Percentiles rank a stretch among this genome's conserved stretches.
These are phyloP conservation scores for Cephalotes varians DNA, from an alignment of 2,888 invertebrate species.

Conservation along the genomic window DNA sequence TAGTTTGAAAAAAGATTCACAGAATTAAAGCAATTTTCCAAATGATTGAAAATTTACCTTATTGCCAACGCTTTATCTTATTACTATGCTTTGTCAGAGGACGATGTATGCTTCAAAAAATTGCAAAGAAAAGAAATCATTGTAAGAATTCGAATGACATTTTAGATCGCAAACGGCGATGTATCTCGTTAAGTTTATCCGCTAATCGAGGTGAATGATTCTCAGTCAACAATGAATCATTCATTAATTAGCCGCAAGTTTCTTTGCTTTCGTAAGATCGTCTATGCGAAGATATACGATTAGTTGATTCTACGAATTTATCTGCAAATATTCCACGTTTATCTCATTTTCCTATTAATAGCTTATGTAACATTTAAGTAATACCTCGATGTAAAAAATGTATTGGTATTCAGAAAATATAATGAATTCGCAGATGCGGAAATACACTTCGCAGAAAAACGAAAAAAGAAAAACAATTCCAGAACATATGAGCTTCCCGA, in stretches of 20 bases:
- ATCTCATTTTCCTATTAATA: neutral
- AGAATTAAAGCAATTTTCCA: neutral
- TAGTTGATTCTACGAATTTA: neutral
- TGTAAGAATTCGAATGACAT: neutral
- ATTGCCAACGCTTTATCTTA: neutral
- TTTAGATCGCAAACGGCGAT: neutral
- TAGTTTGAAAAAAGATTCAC: neutral
- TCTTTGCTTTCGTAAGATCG: neutral
- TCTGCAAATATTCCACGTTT: neutral
- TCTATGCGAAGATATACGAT: neutral
- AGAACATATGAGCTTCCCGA: neutral
- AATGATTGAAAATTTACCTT: neutral
- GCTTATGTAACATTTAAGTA: neutral
- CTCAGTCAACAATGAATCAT: slow-evolving; percentile 16
- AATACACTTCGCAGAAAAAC: neutral
- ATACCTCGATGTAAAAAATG: neutral
- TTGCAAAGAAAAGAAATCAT: neutral
- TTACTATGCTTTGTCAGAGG: neutral
- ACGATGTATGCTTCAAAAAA: neutral
- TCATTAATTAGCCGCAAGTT: neutral
- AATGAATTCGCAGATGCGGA: neutral
- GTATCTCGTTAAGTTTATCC: neutral
- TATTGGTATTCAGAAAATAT: neutral
- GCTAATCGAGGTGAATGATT: slow-evolving; percentile 28
- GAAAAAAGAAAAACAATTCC: neutral